phyloP scores from a whole-genome alignment of 2,888 invertebrate genomes.

The Pseudanteris insignis region DNA sequence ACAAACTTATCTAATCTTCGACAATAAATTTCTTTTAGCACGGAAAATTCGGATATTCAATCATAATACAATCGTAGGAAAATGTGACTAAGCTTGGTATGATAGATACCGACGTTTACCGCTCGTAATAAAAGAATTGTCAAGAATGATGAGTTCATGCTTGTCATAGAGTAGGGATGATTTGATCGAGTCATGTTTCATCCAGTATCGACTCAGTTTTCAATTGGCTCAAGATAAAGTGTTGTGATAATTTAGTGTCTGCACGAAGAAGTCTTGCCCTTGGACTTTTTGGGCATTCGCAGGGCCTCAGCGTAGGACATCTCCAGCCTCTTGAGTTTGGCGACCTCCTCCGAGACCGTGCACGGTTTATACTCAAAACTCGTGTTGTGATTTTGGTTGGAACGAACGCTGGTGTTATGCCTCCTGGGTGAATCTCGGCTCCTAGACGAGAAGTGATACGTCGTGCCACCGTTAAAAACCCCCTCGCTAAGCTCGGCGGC shows the following conservation, averaged over 20 bases:
- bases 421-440: conserved; percentile 67
- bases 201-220: too few relatives aligned
- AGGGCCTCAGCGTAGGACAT: conserved; percentile 87
- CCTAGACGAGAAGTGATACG: conserved; percentile 72
- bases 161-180: too few relatives aligned
- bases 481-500: conserved; percentile 56
- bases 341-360: conserved; percentile 83
- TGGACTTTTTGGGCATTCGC: conserved; percentile 73
- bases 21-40: too few relatives aligned
- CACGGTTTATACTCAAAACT: conserved; percentile 71
- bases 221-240: too few relatives aligned
- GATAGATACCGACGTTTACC: too few relatives aligned
- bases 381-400: conserved; percentile 33
- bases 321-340: conserved; percentile 82
- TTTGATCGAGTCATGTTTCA: too few relatives aligned
- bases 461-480: conserved; percentile 75
- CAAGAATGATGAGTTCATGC: too few relatives aligned
- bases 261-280: conserved; percentile 50
- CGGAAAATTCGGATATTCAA: too few relatives aligned
- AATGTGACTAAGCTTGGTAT: too few relatives aligned
- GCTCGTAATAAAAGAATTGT: too few relatives aligned
- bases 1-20: too few relatives aligned
- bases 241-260: conserved; percentile 34
- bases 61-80: too few relatives aligned
- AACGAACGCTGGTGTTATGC: conserved; percentile 14